Conservation (phyloP, 1,140 invertebrate genomes). For the Drosophila sproati region DNA sequence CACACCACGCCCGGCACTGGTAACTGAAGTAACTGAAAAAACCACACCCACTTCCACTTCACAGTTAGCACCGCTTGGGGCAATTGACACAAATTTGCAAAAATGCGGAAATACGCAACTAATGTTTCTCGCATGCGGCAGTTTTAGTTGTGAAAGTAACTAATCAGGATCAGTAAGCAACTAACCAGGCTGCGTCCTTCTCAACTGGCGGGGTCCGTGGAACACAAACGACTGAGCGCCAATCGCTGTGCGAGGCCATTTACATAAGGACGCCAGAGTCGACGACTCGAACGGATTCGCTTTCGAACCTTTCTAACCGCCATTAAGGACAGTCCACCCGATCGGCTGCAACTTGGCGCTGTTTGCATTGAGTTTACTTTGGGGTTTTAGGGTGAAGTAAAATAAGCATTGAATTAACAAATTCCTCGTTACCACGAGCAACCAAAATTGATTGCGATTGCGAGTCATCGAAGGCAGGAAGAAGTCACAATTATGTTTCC, state of each 20-base stretch:
- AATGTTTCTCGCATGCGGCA: slow-evolving; percentile 38
- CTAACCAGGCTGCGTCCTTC: slow-evolving; percentile 19
- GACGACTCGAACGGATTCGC: slow-evolving; percentile 32
- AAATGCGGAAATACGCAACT: slow-evolving; percentile 74
- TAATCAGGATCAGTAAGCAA: slow-evolving; percentile 18
- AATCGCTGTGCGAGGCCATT: slow-evolving; percentile 30
- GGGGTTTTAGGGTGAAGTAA: slow-evolving; percentile 50
- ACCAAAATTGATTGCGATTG: slow-evolving; percentile 75
- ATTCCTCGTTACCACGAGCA: slow-evolving; percentile 78
- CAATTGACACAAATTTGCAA: slow-evolving; percentile 78
- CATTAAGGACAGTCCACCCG: slow-evolving; percentile 46
- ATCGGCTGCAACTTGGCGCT: slow-evolving; percentile 48
- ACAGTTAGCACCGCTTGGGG: slow-evolving; percentile 27
- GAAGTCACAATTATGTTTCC: slow-evolving; percentile 72
- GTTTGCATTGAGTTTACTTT: not conserved
- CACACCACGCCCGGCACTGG: slow-evolving; percentile 17
- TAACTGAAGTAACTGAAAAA: not conserved
- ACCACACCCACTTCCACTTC: slow-evolving; percentile 36
- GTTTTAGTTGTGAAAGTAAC: slow-evolving; percentile 33
- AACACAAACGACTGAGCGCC: slow-evolving; percentile 65
- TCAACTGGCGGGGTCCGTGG: slow-evolving; percentile 53
- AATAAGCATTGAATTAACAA: slow-evolving; percentile 84
- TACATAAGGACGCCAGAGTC: slow-evolving; percentile 30
- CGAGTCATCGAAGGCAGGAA: slow-evolving; percentile 47
- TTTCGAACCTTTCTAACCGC: slow-evolving; percentile 14